Conservation (phyloP, 2,797 vertebrate species). For the Columba guinea region DNA sequence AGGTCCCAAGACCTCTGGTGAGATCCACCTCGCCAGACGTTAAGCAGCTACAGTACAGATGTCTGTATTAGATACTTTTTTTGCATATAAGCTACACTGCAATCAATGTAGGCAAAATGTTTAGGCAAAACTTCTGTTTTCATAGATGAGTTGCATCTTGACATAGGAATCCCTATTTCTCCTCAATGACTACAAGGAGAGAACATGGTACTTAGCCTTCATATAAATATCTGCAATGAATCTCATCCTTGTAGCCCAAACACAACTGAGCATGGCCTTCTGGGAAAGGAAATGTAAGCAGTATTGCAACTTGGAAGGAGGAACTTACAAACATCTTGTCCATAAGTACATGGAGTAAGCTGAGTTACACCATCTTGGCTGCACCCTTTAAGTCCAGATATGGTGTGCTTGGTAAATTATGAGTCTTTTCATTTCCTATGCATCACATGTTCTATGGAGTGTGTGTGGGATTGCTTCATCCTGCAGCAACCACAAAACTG, state of each 20-base stretch:
- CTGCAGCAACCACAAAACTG: neutral
- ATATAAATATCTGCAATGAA: neutral
- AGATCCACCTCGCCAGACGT: neutral
- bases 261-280: neutral
- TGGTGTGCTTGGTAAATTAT: fast-evolving
- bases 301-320: neutral
- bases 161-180: neutral
- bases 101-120: neutral
- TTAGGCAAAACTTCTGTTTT: neutral
- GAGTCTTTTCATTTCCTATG: neutral
- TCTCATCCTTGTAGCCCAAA: neutral
- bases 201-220: fast-evolving
- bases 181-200: neutral
- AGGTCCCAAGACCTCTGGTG: neutral
- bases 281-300: neutral
- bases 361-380: neutral
- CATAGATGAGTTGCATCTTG: neutral
- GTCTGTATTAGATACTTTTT: neutral
- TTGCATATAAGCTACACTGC: neutral
- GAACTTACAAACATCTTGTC: neutral
- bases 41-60: neutral
- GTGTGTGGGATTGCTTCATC: neutral
- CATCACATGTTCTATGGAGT: neutral
- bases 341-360: neutral
- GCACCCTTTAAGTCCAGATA: neutral